phyloP scores from a whole-genome alignment of 2,797 vertebrate genomes.

The Gorsachius magnificus region DNA sequence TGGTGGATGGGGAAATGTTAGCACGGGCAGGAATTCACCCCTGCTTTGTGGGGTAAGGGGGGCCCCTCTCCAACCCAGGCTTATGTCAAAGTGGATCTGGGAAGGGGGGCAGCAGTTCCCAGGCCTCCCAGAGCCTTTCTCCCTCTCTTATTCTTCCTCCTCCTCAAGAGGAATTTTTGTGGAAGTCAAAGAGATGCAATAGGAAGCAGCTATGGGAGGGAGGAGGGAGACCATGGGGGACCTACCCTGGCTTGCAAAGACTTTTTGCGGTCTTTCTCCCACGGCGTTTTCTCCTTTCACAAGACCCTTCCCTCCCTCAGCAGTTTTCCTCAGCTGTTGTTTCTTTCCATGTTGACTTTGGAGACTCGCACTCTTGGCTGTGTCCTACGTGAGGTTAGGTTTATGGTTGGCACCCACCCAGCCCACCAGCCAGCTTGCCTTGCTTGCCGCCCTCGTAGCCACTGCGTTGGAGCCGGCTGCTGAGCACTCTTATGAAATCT shows the following conservation, averaged over 20 bases:
- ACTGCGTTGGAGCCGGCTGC: neutral
- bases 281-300: fast-evolving
- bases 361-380: neutral
- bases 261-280: neutral
- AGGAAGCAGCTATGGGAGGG: neutral
- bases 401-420: neutral
- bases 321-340: neutral
- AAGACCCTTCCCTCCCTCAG: neutral
- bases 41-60: fast-evolving
- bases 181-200: neutral
- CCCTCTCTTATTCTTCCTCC: neutral
- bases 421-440: neutral
- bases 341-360: neutral
- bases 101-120: neutral
- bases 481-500: neutral
- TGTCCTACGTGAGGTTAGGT: neutral
- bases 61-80: fast-evolving
- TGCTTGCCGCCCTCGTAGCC: neutral
- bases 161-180: neutral
- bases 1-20: neutral
- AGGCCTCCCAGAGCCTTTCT: neutral
- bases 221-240: neutral
- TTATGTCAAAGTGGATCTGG: neutral
- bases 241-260: neutral
- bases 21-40: neutral